Evolutionary conservation across 1,140 invertebrate species (phyloP).

Genomic region (Zaprionus vittiger): DNA sequence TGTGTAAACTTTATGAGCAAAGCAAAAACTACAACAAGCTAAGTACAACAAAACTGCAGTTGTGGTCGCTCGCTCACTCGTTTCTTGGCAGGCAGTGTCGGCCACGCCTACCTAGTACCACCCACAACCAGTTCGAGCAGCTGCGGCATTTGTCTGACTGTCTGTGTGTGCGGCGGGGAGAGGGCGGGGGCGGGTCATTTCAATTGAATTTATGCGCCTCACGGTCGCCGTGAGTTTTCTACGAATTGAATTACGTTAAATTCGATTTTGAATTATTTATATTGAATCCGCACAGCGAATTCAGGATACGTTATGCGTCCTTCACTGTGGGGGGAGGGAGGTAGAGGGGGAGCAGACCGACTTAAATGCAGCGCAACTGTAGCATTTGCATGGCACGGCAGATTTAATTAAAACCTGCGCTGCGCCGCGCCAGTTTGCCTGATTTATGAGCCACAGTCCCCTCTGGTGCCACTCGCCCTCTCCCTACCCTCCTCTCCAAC

Average conservation of each 20-base stretch:
- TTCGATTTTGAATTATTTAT: conserved; percentile 56
- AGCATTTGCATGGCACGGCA: conserved; percentile 31
- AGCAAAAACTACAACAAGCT: conserved; percentile 39
- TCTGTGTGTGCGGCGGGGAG: background rate
- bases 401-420: conserved; percentile 40
- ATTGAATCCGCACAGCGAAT: conserved; percentile 41
- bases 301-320: conserved; percentile 36
- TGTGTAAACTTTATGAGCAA: conserved; percentile 53
- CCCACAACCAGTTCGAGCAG: background rate
- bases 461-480: background rate
- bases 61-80: conserved; percentile 28
- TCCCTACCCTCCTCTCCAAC: background rate
- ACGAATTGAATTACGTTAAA: conserved; percentile 48
- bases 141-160: conserved; percentile 1
- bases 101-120: background rate
- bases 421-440: background rate
- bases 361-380: conserved; percentile 40
- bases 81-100: conserved; percentile 56
- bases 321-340: conserved; percentile 11
- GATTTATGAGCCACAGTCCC: conserved; percentile 40
- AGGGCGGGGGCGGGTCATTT: conserved; percentile 58
- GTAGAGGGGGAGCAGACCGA: background rate
- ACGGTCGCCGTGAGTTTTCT: conserved; percentile 46
- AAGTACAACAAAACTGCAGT: conserved; percentile 48
- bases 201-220: conserved; percentile 63